phyloP scores from a whole-genome alignment of 2,113 vertebrate species.

The Leucopsar rothschildi region DNA sequence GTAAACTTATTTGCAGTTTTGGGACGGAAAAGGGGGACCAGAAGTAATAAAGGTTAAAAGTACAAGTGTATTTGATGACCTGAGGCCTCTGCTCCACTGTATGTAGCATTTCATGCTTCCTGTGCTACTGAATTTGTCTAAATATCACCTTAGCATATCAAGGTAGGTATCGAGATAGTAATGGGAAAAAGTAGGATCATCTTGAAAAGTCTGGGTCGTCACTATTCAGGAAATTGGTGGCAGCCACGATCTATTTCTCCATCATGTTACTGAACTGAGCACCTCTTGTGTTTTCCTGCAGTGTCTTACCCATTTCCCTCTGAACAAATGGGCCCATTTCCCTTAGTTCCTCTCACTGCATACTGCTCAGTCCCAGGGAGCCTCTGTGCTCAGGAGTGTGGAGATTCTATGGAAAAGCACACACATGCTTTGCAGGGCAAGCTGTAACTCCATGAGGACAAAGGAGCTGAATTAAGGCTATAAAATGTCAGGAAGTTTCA shows the following conservation, averaged over 20 bases:
- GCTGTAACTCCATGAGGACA: not conserved
- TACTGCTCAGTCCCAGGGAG: not conserved
- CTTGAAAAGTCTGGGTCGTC: not conserved
- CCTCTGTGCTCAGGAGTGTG: not conserved
- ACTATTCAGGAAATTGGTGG: fast-evolving
- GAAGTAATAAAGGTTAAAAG: not conserved
- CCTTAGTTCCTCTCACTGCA: not conserved
- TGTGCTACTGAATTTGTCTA: not conserved
- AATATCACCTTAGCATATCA: not conserved
- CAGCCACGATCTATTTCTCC: not conserved
- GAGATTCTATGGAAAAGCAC: not conserved
- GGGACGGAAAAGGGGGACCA: not conserved
- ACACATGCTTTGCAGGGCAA: not conserved
- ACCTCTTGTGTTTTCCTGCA: not conserved
- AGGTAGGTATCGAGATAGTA: too few species aligned
- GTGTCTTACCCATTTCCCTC: not conserved
- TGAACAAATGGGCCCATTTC: not conserved
- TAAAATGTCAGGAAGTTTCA: not conserved
- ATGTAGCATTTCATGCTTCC: not conserved
- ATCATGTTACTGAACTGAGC: not conserved
- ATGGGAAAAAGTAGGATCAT: not conserved
- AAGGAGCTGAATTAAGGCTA: not conserved
- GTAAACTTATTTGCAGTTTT: not conserved
- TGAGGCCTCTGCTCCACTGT: not conserved
- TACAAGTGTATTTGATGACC: not conserved